Evolutionary conservation across 2,113 vertebrate species (phyloP).

Genomic region (Syrrhaptes paradoxus): DNA sequence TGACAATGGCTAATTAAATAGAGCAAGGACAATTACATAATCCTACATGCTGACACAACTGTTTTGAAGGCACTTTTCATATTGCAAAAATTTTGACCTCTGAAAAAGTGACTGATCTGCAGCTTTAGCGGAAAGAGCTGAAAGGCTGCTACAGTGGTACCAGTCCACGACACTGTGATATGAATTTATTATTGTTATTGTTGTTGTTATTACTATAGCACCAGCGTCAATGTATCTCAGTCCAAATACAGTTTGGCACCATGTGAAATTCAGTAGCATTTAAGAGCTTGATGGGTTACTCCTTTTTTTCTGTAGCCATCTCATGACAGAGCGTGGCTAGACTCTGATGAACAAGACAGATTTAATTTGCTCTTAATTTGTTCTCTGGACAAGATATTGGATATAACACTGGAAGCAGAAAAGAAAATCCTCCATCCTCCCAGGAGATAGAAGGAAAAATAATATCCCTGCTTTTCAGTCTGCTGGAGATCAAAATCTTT

Average conservation of each 20-base stretch:
- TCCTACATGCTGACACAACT: background rate
- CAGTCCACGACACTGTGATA: rapidly evolving
- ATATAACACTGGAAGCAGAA: background rate
- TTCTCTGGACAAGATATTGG: background rate
- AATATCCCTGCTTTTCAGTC: background rate
- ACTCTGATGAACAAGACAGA: background rate
- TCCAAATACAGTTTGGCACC: background rate
- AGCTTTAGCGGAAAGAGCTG: background rate
- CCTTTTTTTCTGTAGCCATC: conserved; percentile 3
- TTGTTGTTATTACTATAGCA: background rate
- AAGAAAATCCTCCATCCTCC: background rate
- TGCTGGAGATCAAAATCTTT: background rate
- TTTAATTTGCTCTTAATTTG: background rate
- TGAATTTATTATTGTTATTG: background rate
- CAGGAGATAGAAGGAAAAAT: background rate
- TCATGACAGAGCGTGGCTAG: background rate
- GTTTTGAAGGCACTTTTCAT: background rate
- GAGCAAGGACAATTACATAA: background rate
- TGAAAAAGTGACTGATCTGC: background rate
- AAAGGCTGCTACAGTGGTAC: background rate
- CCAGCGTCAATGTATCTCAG: background rate
- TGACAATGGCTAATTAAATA: background rate
- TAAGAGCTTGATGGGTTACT: background rate
- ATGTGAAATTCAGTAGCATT: background rate
- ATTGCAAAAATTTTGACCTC: background rate